Percentiles rank a stretch among this genome's conserved stretches.
Evolutionary conservation across 2,888 invertebrate species (phyloP).

Genomic region (Argyra leucocephala): DNA sequence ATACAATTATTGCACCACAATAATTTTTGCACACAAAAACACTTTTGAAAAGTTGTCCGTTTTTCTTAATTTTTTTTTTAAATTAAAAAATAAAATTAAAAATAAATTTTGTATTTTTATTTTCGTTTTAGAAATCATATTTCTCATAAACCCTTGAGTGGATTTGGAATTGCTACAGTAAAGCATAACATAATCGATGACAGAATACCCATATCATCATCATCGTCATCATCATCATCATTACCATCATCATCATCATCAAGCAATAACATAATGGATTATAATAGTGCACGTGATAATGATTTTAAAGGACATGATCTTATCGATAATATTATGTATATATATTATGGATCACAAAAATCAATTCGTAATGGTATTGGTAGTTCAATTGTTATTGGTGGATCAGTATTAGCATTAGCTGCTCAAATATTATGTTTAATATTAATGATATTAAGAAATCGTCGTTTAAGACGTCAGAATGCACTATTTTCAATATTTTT

Average conservation of each 20-base stretch:
- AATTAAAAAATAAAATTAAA: too few species aligned
- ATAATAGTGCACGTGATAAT: slow-evolving; percentile 16
- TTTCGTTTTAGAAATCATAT: background rate
- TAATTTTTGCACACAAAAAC: too few species aligned
- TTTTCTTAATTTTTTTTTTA: too few species aligned
- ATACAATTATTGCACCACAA: too few species aligned
- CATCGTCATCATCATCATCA: slow-evolving; percentile 9
- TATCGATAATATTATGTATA: slow-evolving; percentile 63
- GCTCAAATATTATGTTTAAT: slow-evolving; percentile 46
- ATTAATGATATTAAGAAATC: slow-evolving; percentile 28
- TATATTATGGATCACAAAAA: slow-evolving; percentile 54
- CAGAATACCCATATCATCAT: background rate
- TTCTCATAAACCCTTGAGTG: background rate
- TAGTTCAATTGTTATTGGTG: slow-evolving; percentile 44
- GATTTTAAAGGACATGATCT: slow-evolving; percentile 60
- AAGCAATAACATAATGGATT: slow-evolving; percentile 12
- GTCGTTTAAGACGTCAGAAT: slow-evolving; percentile 25
- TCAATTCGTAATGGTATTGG: slow-evolving; percentile 47
- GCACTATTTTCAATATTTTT: slow-evolving; percentile 48
- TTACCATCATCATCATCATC: background rate
- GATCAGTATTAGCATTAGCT: slow-evolving; percentile 45
- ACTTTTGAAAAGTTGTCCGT: too few species aligned
- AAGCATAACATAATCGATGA: slow-evolving; percentile 12
- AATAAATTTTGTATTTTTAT: too few species aligned
- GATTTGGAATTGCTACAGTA: background rate